A percentile compares a stretch with the other conserved stretches of the same genome.
These are phyloP conservation scores for Oriolus oriolus DNA, from an alignment of 2,113 vertebrate genomes.

Conservation along the genomic window DNA sequence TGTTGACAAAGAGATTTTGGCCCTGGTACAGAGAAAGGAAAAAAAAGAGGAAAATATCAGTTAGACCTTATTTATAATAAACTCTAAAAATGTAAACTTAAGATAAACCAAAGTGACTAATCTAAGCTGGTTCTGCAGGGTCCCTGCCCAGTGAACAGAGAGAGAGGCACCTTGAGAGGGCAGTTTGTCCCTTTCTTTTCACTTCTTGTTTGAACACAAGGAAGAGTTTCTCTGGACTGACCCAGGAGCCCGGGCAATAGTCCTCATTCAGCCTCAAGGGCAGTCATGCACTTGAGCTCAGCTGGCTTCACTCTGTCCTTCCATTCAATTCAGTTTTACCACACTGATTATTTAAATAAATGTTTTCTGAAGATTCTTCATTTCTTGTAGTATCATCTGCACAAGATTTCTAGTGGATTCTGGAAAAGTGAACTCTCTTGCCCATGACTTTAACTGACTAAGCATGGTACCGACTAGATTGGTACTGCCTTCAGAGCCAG, in stretches of 20 bases:
- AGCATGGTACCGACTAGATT: not conserved
- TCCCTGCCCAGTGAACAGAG: not conserved
- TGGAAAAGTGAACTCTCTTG: not conserved
- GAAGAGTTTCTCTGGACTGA: not conserved
- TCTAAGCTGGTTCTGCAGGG: not conserved
- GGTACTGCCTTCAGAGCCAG: not conserved
- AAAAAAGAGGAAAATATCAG: not conserved
- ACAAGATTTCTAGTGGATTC: not conserved
- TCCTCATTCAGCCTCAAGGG: not conserved
- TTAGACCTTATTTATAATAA: not conserved
- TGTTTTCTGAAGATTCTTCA: not conserved
- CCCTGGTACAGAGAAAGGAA: not conserved
- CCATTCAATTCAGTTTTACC: not conserved
- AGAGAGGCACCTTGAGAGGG: not conserved
- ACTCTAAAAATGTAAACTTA: not conserved
- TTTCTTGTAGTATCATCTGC: not conserved
- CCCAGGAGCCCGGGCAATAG: not conserved
- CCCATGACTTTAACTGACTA: not conserved
- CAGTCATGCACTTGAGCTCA: not conserved
- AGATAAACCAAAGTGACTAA: not conserved
- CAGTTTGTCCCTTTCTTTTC: not conserved
- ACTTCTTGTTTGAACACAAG: not conserved
- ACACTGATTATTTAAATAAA: not conserved
- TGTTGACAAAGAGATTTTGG: not conserved
- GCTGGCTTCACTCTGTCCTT: not conserved